phyloP scores from a whole-genome alignment of 2,113 vertebrate species.

The Menidia beryllina region DNA sequence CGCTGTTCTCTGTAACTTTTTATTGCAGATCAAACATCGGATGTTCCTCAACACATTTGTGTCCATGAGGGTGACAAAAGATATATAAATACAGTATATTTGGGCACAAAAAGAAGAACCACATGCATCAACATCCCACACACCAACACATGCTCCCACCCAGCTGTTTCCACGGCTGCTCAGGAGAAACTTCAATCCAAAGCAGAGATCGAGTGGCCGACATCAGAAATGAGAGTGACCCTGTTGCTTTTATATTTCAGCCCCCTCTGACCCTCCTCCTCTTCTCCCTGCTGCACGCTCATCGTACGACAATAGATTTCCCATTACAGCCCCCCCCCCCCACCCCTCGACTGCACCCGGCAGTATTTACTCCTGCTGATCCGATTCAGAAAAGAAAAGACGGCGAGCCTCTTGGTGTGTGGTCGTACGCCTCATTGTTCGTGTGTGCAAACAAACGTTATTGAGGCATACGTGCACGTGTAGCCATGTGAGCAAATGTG shows the following conservation, averaged over 20 bases:
- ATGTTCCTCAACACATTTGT: not conserved
- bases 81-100: not conserved
- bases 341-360: conserved; percentile 33
- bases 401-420: conserved; percentile 12
- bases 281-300: conserved; percentile 38
- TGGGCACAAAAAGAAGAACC: not conserved
- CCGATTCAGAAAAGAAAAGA: conserved; percentile 37
- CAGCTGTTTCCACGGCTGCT: conserved; percentile 17
- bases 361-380: conserved; percentile 60
- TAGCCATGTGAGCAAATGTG: conserved; percentile 7
- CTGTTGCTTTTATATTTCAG: conserved; percentile 48
- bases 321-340: conserved; percentile 60
- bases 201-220: conserved; percentile 29
- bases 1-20: not conserved
- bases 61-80: not conserved
- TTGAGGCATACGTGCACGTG: not conserved
- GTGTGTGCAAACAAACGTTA: conserved; percentile 15
- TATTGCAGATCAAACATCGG: not conserved
- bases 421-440: not conserved
- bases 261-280: conserved; percentile 40
- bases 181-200: conserved; percentile 40
- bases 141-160: not conserved
- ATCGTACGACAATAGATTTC: conserved; percentile 68
- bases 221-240: conserved; percentile 68
- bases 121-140: not conserved